Evolutionary conservation across 2,797 vertebrate species (phyloP), one percentile per base, ranked within the genome.

Genomic region (Setipinna tenuifilis): DNA sequence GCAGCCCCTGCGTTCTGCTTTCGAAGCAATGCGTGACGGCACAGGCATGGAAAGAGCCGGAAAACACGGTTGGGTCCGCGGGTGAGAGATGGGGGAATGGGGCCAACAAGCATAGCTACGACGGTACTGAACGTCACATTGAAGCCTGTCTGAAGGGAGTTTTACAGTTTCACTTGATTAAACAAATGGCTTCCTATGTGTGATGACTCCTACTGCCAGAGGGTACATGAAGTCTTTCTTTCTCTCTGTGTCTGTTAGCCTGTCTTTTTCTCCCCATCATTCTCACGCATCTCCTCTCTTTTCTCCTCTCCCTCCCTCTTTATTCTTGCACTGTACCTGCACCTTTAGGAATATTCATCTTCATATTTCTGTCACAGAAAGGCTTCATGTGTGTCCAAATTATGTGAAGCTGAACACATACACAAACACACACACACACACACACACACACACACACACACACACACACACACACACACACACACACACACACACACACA

Each of bases 41-140:
- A 65, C 62, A 65, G 62, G 23, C 62, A 12, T 65, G 62, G 62
- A 65, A 65, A 65, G 62, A 28, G 62, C 23, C 23, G 62, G 62
- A 65, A 65, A 65, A 65, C 62, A 65, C 11, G 62, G 90, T 81
- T 75, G 85, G 87, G 87, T 88, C 86, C 87, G n/a, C 50, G 80
- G 31, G 19, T 44, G 21, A 61, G 48, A 19, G 14, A 54, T 25
- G 23, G n/a, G n/a, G 62, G 23, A 28, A 65, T 25, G 62, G 28
- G 23, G 62, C 12, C 12, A 28, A 65, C 23, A 10, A 28, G 23
- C 1, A 9, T 9, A 11, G 61, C 61, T 2, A 23, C 23, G 12
- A 10, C 1, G 1, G 6, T n/a, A 28, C n/a, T n/a, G 19, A 0
- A 61, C 0, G 12, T 57, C 59, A 10, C 21, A 25, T 21, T 25